Percentiles rank a stretch among this genome's conserved stretches.
These are phyloP conservation scores for Iguana delicatissima DNA, from an alignment of 2,797 vertebrate species.

Conservation along the genomic window DNA sequence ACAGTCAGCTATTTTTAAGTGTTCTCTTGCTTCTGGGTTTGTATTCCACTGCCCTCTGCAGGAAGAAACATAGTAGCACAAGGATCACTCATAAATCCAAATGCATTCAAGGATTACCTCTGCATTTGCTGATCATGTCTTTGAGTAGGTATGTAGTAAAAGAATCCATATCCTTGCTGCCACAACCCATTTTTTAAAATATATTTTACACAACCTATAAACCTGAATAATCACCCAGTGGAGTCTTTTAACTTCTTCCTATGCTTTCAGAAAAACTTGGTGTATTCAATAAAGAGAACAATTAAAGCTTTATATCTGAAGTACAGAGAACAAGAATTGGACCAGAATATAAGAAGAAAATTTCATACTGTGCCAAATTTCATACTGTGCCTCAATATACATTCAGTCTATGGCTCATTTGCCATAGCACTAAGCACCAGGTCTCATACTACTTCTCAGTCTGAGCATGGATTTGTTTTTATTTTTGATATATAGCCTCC, in stretches of 20 bases:
- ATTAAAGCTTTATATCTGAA: neutral
- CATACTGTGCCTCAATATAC: neutral
- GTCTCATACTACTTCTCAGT: neutral
- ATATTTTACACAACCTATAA: neutral
- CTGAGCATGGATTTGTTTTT: neutral
- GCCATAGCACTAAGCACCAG: neutral
- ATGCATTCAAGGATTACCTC: neutral
- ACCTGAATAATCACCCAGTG: neutral
- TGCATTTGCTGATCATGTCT: neutral
- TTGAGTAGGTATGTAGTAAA: neutral
- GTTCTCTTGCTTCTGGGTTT: slow-evolving; percentile 49
- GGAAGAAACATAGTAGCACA: slow-evolving; percentile 24
- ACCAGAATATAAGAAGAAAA: neutral
- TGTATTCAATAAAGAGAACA: neutral
- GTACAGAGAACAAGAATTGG: too few relatives aligned
- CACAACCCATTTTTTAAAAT: neutral
- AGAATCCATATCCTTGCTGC: neutral
- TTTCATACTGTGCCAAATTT: neutral
- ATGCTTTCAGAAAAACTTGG: neutral
- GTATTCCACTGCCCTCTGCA: slow-evolving; percentile 76
- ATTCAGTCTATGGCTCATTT: neutral
- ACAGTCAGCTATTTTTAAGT: neutral
- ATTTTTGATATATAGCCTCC: neutral
- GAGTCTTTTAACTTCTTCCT: neutral
- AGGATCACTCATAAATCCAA: neutral